These are phyloP conservation scores for Agrypnia vestita DNA, from an alignment of 1,140 invertebrate species.

Conservation along the genomic window DNA sequence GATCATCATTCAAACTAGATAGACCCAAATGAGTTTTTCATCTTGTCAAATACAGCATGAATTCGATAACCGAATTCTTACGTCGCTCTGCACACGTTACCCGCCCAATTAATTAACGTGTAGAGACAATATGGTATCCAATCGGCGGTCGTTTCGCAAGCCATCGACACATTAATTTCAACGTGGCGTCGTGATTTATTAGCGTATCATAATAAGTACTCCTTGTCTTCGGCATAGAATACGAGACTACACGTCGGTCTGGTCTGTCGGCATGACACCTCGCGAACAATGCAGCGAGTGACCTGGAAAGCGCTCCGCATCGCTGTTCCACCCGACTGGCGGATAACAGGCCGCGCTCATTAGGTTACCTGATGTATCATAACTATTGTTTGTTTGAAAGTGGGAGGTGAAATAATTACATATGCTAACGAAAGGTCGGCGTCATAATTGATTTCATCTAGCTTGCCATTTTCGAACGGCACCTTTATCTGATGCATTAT, in stretches of 20 bases:
- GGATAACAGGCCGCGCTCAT: neutral
- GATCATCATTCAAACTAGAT: constrained; percentile 15
- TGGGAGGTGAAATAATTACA: constrained; percentile 2
- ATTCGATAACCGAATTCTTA: neutral
- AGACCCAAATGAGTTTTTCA: constrained; percentile 20
- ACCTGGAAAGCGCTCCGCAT: neutral
- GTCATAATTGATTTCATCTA: constrained; percentile 20
- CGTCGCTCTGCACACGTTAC: neutral
- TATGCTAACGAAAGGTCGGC: constrained; percentile 1
- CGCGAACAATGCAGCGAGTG: neutral
- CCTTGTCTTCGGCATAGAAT: too few species aligned
- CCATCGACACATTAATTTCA: neutral
- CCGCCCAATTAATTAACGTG: constrained; percentile 38
- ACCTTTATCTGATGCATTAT: neutral
- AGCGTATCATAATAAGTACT: neutral
- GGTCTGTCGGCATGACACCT: neutral
- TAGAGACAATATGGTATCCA: constrained; percentile 25
- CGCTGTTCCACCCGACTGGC: neutral
- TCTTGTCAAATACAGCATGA: constrained; percentile 9
- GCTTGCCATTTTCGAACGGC: neutral
- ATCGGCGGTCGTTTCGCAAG: neutral
- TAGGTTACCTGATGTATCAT: neutral
- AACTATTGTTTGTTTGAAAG: constrained; percentile 2
- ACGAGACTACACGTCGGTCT: neutral
- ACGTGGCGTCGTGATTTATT: constrained; percentile 5